These are phyloP conservation scores for Bos javanicus DNA, from an alignment of 2,113 vertebrate species.

Conservation along the genomic window DNA sequence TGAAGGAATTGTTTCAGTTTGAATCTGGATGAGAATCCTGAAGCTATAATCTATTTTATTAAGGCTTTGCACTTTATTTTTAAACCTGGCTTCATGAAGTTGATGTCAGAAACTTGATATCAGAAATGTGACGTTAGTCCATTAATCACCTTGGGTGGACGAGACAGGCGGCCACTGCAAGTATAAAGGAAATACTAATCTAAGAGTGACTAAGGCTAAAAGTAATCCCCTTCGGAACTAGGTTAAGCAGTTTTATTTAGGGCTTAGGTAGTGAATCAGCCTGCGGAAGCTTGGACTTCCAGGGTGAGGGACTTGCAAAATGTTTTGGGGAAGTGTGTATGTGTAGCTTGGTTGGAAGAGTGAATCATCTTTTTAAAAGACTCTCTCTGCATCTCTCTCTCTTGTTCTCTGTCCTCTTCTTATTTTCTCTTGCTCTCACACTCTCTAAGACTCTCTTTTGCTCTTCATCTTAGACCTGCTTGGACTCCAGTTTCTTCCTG, in stretches of 20 bases:
- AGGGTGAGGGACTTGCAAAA: background rate
- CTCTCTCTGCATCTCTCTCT: background rate
- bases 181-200: background rate
- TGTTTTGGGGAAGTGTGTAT: background rate
- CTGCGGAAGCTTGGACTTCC: background rate
- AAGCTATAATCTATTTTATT: background rate
- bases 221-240: constrained; percentile 14
- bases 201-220: background rate
- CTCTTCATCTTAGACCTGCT: background rate
- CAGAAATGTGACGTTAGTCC: background rate
- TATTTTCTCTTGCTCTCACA: background rate
- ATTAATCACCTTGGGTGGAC: background rate
- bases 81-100: background rate
- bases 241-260: constrained; percentile 43
- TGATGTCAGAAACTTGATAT: background rate
- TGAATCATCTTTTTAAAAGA: background rate
- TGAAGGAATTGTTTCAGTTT: background rate
- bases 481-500: background rate
- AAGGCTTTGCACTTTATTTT: background rate
- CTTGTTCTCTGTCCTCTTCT: background rate
- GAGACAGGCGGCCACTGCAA: background rate
- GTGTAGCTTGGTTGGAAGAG: background rate
- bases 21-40: background rate
- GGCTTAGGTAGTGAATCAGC: constrained; percentile 5
- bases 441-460: background rate